Percentiles rank a stretch among this genome's conserved stretches.
phyloP scores from a whole-genome alignment of 2,113 vertebrate species.

The Xyrauchen texanus region DNA sequence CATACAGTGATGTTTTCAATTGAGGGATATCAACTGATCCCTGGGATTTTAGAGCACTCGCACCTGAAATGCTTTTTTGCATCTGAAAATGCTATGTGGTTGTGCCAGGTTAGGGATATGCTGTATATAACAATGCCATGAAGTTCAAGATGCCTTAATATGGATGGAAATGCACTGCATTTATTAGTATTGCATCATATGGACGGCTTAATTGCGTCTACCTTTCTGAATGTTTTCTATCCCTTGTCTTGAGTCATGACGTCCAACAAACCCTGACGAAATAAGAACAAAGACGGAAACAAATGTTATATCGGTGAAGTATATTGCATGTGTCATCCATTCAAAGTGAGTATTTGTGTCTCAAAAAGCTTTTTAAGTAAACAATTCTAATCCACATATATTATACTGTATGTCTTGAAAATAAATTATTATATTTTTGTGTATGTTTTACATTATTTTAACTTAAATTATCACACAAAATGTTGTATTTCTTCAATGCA shows the following conservation, averaged over 20 bases:
- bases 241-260: not conserved
- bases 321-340: slow-evolving; percentile 30
- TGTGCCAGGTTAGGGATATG: not conserved
- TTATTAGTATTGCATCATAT: not conserved
- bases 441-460: not conserved
- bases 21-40: not conserved
- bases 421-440: not conserved
- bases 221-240: not conserved
- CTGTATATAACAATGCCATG: not conserved
- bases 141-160: slow-evolving; percentile 44
- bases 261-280: not conserved
- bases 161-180: not conserved
- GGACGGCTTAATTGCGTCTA: not conserved
- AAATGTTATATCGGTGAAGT: not conserved
- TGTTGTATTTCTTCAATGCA: no score
- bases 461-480: not conserved
- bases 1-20: not conserved
- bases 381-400: not conserved
- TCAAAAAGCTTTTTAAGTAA: not conserved
- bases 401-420: not conserved
- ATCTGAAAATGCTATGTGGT: not conserved
- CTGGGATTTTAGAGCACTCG: not conserved
- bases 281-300: not conserved
- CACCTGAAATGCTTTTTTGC: not conserved
- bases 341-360: not conserved